These are phyloP conservation scores for Fundulus diaphanus DNA, from an alignment of 2,797 vertebrate species.

Conservation along the genomic window DNA sequence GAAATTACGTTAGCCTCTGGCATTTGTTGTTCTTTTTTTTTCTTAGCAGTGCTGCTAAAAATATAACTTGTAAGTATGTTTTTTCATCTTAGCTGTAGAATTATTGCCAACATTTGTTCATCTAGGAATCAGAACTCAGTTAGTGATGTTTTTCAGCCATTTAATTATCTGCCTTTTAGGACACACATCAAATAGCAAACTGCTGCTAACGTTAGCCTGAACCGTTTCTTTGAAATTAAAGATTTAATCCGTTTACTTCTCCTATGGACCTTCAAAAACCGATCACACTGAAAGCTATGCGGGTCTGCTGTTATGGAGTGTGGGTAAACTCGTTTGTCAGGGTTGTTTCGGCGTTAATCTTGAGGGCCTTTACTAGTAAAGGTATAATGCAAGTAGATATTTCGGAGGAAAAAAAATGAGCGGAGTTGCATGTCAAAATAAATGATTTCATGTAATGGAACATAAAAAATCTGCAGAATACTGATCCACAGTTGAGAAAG, in stretches of 20 bases:
- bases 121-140: neutral
- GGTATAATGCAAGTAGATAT: neutral
- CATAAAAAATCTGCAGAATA: neutral
- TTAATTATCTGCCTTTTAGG: fast-evolving
- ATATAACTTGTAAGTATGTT: slow-evolving; percentile 28
- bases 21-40: neutral
- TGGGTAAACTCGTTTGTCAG: neutral
- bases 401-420: no score
- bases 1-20: neutral
- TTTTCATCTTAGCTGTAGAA: fast-evolving
- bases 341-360: neutral
- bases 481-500: neutral
- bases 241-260: neutral
- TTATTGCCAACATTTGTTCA: fast-evolving
- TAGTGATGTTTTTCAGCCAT: fast-evolving
- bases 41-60: neutral
- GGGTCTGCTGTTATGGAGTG: neutral
- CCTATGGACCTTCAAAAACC: neutral
- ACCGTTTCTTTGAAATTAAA: neutral
- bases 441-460: neutral
- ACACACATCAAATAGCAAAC: neutral
- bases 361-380: neutral
- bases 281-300: neutral
- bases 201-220: slow-evolving; percentile 29
- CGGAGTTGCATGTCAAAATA: neutral